Base-by-base conservation (phyloP, 2,888 invertebrate species). In the Tenthredo distinguenda region DNA sequence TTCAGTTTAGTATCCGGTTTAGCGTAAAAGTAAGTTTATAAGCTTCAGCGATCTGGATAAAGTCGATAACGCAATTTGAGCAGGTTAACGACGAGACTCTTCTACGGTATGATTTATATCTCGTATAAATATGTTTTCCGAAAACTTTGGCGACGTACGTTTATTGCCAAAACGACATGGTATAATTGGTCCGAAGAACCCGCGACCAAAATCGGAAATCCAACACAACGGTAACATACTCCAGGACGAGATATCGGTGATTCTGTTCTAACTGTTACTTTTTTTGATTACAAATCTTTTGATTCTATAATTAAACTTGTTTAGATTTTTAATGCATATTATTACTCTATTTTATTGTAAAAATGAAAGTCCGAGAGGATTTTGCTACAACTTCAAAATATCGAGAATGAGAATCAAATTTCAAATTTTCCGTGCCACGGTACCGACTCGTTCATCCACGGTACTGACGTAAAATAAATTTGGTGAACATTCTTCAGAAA, bases 181-280 rank as follows among this genome's bases (percentile, higher is more conserved):
- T 50, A 31, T 77, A 55, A 77, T 77, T 77, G 77, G 77, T n/a
- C 77, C 18, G n/a, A 18, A 47, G 7, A 10, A 55, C 15, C 21
- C 50, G 77, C 55, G 31, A 55, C 18, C 34, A 10, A 55, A 77
- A 50, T 77, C 18, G 31, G 9, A 18, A 47, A 76, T n/a, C 34
- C n/a, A 72, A 43, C 21, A 21, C 7, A 10, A 47, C 12, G 18
- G 34, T 18, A n/a, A 31, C 9, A 31, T 9, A 31, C 9, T 12
- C 18, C n/a, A 10, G 15, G 40, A 58, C 3, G 1, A 15, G 10
- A n/a, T 5, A 58, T n/a, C n/a, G n/a, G n/a, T n/a, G n/a, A n/a
- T n/a, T n/a, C n/a, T n/a, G n/a, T n/a, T n/a, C n/a, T n/a, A n/a
- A n/a, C n/a, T n/a, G n/a, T n/a, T n/a, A n/a, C n/a, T n/a, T n/a